phyloP scores from a whole-genome alignment of 2,888 invertebrate genomes.

The Hermaeophaga mercurialis region DNA sequence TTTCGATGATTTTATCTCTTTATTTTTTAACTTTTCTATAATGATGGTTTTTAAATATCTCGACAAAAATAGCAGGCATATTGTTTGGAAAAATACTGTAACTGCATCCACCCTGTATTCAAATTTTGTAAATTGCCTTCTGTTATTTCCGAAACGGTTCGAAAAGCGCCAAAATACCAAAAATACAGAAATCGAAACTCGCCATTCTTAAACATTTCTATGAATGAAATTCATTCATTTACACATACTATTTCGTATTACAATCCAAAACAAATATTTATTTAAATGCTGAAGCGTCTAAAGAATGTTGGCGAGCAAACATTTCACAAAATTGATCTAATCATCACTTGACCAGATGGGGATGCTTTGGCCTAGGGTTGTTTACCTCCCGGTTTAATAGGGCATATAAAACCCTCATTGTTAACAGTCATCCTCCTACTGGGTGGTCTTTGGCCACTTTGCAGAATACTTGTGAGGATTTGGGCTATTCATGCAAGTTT shows the following conservation, averaged over 20 bases:
- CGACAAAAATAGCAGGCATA: no score
- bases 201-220: conserved; percentile 1
- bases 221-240: background rate
- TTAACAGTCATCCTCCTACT: conserved; percentile 34
- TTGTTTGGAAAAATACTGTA: no score
- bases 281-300: conserved; percentile 22
- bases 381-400: conserved; percentile 35
- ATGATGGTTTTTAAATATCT: no score
- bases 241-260: background rate
- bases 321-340: conserved; percentile 25
- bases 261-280: conserved; percentile 32
- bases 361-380: conserved; percentile 22
- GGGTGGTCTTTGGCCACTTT: conserved; percentile 42
- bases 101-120: no score
- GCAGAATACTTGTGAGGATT: conserved; percentile 38
- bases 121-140: no score
- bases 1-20: no score
- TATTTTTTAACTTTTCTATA: no score
- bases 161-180: no score
- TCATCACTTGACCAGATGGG: conserved; percentile 35
- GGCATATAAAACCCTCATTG: conserved; percentile 36
- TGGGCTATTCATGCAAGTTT: conserved; percentile 33
- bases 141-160: no score
- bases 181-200: no score
- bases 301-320: conserved; percentile 16